phyloP scores from a whole-genome alignment of 1,140 invertebrate species.

The Melipona quadrifasciata region DNA sequence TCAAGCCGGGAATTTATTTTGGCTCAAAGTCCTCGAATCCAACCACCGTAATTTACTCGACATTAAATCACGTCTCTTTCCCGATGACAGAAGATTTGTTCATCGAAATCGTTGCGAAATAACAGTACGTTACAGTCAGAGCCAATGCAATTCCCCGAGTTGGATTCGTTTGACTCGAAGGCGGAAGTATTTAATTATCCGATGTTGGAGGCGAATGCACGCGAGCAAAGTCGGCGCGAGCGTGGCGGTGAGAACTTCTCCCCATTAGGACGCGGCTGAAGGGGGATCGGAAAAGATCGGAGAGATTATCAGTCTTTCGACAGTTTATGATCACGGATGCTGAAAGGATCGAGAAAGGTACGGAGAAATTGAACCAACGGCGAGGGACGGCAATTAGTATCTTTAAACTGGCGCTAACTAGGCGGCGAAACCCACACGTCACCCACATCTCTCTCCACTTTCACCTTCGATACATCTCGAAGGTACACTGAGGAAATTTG shows the following conservation, averaged over 20 bases:
- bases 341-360: neutral
- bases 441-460: neutral
- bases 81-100: neutral
- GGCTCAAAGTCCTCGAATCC: too few relatives aligned
- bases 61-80: neutral
- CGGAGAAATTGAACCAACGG: neutral
- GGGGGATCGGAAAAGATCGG: neutral
- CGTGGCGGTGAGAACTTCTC: neutral
- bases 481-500: neutral
- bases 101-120: neutral
- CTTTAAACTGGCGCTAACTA: neutral
- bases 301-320: neutral
- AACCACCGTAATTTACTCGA: too few relatives aligned
- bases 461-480: neutral
- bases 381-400: slow-evolving; percentile 2
- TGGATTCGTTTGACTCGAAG: neutral
- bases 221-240: neutral
- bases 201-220: slow-evolving; percentile 5
- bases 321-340: neutral
- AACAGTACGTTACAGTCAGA: neutral
- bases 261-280: neutral
- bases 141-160: neutral
- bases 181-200: slow-evolving; percentile 14
- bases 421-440: neutral
- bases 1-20: neutral